phyloP scores from a whole-genome alignment of 1,140 invertebrate species.

The Wasmannia auropunctata region DNA sequence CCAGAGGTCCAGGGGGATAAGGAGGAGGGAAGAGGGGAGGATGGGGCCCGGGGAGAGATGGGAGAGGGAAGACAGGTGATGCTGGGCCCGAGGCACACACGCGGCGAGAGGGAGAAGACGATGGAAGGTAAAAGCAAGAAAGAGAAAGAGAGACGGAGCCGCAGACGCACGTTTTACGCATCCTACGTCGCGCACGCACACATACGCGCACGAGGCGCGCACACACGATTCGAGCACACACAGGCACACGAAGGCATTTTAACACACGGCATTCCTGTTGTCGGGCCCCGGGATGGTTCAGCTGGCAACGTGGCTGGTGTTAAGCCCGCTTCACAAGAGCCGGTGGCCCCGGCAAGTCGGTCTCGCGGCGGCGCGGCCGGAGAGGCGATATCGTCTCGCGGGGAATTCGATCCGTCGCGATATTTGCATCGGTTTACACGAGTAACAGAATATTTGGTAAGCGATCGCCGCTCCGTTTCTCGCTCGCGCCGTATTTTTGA shows the following conservation, averaged over 20 bases:
- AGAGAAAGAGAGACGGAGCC: slow-evolving; percentile 37
- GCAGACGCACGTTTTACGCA: slow-evolving; percentile 75
- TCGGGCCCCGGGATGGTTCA: slow-evolving; percentile 80
- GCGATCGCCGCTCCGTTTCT: slow-evolving; percentile 20
- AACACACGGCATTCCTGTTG: slow-evolving; percentile 84
- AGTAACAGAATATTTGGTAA: slow-evolving; percentile 51
- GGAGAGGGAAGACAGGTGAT: slow-evolving; percentile 83
- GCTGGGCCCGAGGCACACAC: slow-evolving; percentile 79
- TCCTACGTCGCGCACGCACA: slow-evolving; percentile 67
- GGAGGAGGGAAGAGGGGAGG: neutral
- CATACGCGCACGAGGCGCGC: slow-evolving; percentile 40
- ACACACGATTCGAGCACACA: slow-evolving; percentile 49
- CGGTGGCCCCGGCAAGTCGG: slow-evolving; percentile 45
- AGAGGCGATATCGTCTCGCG: slow-evolving; percentile 59
- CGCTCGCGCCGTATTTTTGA: neutral
- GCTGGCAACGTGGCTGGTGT: slow-evolving; percentile 83
- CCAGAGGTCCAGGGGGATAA: neutral
- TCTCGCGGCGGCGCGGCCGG: slow-evolving; percentile 4
- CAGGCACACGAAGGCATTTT: slow-evolving; percentile 80
- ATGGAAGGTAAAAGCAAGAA: neutral
- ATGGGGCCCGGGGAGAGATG: slow-evolving; percentile 49
- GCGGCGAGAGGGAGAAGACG: neutral
- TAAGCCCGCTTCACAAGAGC: slow-evolving; percentile 74
- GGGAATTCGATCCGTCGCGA: slow-evolving; percentile 65
- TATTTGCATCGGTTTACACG: slow-evolving; percentile 63